Conservation (phyloP, 2,888 invertebrate genomes). For the Crematogaster levior region DNA sequence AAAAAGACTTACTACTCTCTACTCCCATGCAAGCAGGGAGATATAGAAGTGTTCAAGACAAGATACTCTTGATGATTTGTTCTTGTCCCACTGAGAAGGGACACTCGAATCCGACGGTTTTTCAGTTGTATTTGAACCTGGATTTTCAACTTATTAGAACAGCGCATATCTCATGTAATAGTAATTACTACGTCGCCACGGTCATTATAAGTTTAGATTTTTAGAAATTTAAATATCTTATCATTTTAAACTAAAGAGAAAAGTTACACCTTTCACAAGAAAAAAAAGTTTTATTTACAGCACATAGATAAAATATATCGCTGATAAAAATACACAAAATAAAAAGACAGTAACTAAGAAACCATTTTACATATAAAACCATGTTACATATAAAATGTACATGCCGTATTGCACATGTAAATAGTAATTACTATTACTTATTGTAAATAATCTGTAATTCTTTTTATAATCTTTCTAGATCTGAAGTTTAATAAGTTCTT, state of each 20-base stretch:
- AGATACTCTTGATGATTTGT: no score
- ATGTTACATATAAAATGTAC: background rate
- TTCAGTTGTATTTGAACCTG: no score
- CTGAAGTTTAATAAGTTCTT: background rate
- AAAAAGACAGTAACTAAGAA: background rate
- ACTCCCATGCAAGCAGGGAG: no score
- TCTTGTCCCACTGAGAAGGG: no score
- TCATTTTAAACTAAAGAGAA: background rate
- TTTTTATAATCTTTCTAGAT: background rate
- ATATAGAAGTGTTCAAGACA: no score
- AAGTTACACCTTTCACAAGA: background rate
- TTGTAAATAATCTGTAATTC: background rate
- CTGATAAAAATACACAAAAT: background rate
- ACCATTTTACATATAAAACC: background rate
- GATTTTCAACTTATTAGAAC: no score
- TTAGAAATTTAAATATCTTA: background rate
- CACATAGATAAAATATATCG: background rate
- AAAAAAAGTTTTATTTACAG: constrained; percentile 8
- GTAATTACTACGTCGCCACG: no score
- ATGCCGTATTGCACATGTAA: background rate
- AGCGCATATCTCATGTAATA: no score
- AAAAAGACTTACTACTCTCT: no score
- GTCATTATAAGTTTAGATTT: no score
- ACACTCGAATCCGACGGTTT: no score
- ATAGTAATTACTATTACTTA: background rate